A percentile compares a stretch with the other conserved stretches of the same genome.
phyloP scores from a whole-genome alignment of 2,888 invertebrate genomes.

The Meiosimyza platycephala region DNA sequence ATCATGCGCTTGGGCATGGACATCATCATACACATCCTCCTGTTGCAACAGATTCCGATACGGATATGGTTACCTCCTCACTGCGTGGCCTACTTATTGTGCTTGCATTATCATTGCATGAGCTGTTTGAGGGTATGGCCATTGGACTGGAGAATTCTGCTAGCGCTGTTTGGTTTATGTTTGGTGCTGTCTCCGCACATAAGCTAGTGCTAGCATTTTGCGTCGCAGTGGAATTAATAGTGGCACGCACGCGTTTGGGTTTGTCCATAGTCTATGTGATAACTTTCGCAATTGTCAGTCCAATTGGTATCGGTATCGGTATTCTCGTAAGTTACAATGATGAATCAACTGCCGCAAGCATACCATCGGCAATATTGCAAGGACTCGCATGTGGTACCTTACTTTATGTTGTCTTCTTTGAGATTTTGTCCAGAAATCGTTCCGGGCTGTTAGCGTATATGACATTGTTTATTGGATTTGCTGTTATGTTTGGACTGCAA shows the following conservation, averaged over 20 bases:
- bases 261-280: slow-evolving; percentile 77
- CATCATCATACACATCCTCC: slow-evolving; percentile 58
- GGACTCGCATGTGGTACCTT: slow-evolving; percentile 93
- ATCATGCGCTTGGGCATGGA: slow-evolving; percentile 40
- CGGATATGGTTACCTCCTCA: slow-evolving; percentile 58
- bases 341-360: slow-evolving; percentile 71
- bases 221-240: slow-evolving; percentile 85
- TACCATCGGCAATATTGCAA: slow-evolving; percentile 76
- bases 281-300: slow-evolving; percentile 83
- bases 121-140: slow-evolving; percentile 86
- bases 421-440: slow-evolving; percentile 76
- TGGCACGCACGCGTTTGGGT: slow-evolving; percentile 74
- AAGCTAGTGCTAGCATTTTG: slow-evolving; percentile 90
- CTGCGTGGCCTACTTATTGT: slow-evolving; percentile 83
- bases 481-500: slow-evolving; percentile 78
- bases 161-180: slow-evolving; percentile 79
- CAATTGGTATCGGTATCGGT: slow-evolving; percentile 77
- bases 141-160: slow-evolving; percentile 79
- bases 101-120: slow-evolving; percentile 85
- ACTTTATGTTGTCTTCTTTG: slow-evolving; percentile 96
- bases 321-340: slow-evolving; percentile 77
- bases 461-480: slow-evolving; percentile 77
- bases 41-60: slow-evolving; percentile 52
- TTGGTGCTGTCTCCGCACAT: slow-evolving; percentile 85
- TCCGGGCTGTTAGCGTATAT: slow-evolving; percentile 75